A percentile compares a stretch with the other conserved stretches of the same genome.
phyloP scores from a whole-genome alignment of 2,113 vertebrate species.

The Carassius gibelio region DNA sequence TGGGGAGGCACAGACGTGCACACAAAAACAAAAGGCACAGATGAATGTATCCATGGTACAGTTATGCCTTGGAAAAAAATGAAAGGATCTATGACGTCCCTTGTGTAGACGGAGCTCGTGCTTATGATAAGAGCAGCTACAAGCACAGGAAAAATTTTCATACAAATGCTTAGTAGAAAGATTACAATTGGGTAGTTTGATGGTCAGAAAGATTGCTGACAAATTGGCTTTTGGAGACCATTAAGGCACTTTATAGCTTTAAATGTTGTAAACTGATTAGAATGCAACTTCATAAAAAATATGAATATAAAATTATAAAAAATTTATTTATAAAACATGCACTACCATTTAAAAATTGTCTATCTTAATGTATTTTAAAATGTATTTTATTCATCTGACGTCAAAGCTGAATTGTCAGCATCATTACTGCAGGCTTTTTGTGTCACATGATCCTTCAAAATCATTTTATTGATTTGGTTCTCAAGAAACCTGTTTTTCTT shows the following conservation, averaged over 20 bases:
- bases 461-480: not conserved
- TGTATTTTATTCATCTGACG: not conserved
- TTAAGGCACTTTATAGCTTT: not conserved
- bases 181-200: not conserved
- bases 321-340: too few species aligned
- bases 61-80: constrained; percentile 12
- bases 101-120: not conserved
- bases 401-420: not conserved
- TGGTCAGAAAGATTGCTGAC: not conserved
- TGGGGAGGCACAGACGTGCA: constrained; percentile 66
- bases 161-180: not conserved
- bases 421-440: not conserved
- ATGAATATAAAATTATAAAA: too few species aligned
- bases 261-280: not conserved
- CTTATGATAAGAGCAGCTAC: constrained; percentile 17
- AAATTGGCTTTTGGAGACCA: not conserved
- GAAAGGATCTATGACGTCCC: constrained; percentile 42
- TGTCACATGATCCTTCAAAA: too few species aligned
- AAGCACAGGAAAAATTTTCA: not conserved
- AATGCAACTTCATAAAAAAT: not conserved
- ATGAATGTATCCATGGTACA: constrained; percentile 36
- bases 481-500: not conserved
- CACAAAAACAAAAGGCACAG: constrained; percentile 47
- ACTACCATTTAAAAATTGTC: not conserved
- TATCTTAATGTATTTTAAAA: too few species aligned